These are phyloP conservation scores for Hippocampus zosterae DNA, from an alignment of 2,113 vertebrate genomes.

Conservation along the genomic window DNA sequence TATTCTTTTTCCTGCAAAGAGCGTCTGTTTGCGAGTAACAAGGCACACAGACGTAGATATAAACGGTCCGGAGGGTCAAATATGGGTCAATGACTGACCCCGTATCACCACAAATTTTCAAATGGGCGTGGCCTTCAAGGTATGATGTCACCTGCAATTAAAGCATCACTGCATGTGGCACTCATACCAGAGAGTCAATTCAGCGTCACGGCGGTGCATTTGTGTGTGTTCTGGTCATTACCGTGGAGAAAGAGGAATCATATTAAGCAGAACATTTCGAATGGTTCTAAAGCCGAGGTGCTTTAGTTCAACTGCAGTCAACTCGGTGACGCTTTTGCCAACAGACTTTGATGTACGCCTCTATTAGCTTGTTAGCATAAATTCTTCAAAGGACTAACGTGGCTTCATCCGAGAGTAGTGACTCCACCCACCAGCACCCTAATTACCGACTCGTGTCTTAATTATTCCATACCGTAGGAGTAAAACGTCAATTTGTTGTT, in stretches of 20 bases:
- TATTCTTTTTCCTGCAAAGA: conserved; percentile 5
- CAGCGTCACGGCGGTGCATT: background rate
- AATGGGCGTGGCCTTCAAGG: conserved; percentile 9
- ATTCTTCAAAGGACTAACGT: conserved; percentile 1
- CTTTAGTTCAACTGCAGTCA: background rate
- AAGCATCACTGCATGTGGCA: conserved; percentile 23
- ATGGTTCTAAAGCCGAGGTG: background rate
- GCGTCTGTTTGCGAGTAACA: conserved; percentile 16
- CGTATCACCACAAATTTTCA: background rate
- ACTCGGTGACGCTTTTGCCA: background rate
- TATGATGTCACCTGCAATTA: conserved; percentile 5
- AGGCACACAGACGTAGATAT: conserved; percentile 27
- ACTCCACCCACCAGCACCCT: background rate
- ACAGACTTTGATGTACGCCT: background rate
- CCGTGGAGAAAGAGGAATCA: conserved; percentile 6
- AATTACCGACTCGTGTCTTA: background rate
- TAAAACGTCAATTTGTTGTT: conserved; percentile 3
- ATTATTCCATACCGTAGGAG: background rate
- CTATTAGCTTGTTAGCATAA: background rate
- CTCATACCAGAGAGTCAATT: conserved; percentile 8
- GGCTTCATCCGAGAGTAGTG: background rate
- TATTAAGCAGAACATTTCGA: background rate
- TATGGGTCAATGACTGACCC: conserved; percentile 14
- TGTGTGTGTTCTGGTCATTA: background rate
- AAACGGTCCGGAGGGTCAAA: conserved; percentile 31